Conservation (phyloP, 2,888 invertebrate species). For the Diarsia brunnea region DNA sequence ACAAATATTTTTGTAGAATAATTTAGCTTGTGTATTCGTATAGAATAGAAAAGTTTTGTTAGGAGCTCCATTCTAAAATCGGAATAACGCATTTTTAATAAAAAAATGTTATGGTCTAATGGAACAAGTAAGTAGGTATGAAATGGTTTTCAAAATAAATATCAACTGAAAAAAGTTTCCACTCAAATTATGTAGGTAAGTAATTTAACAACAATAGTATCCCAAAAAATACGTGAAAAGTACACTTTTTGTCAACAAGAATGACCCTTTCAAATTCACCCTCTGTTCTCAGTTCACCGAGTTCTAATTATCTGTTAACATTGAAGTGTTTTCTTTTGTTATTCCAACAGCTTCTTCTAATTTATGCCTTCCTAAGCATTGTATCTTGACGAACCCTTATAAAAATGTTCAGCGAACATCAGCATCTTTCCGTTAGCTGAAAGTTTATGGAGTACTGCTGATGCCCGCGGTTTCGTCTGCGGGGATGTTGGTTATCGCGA, state of each 20-base stretch:
- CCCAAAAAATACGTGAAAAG: not conserved
- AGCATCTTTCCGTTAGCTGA: not conserved
- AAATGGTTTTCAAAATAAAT: constrained; percentile 9
- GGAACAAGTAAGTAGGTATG: not conserved
- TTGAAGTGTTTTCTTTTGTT: constrained; percentile 36
- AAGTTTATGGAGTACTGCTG: not conserved
- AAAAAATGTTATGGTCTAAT: not conserved
- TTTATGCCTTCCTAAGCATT: constrained; percentile 19
- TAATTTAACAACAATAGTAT: not conserved
- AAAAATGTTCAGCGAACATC: not conserved
- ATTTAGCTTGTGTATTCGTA: not conserved
- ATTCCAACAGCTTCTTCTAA: constrained; percentile 12
- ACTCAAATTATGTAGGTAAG: not conserved
- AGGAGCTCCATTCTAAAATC: not conserved
- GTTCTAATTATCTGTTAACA: constrained; percentile 27
- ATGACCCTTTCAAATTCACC: constrained; percentile 5
- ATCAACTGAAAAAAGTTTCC: not conserved
- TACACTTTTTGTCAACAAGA: not conserved
- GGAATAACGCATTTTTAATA: not conserved
- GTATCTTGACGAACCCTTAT: constrained; percentile 13
- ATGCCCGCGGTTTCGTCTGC: too few species aligned
- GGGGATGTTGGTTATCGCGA: too few species aligned
- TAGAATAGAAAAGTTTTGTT: constrained; percentile 11
- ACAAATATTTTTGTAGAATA: constrained; percentile 12
- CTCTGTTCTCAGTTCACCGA: constrained; percentile 8